Percentiles rank a stretch among this genome's conserved stretches.
phyloP scores from a whole-genome alignment of 2,888 invertebrate genomes.

The Drosophila mulleri region DNA sequence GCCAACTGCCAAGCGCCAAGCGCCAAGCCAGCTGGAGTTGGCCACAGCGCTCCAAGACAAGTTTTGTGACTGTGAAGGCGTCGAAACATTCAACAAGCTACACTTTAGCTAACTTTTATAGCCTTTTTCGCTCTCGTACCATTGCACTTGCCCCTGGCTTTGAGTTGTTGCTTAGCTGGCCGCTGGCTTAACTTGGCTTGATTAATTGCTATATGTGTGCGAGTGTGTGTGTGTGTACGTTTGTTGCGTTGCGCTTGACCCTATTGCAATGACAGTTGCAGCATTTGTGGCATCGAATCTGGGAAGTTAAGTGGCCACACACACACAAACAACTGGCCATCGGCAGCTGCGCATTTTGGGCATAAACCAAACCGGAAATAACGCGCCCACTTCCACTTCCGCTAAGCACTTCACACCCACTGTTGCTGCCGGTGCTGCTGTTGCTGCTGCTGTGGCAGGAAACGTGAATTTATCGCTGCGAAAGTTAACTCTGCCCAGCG shows the following conservation, averaged over 20 bases:
- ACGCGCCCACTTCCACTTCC: constrained; percentile 70
- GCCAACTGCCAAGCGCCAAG: constrained; percentile 34
- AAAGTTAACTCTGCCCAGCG: constrained; percentile 62
- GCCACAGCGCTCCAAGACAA: constrained; percentile 65
- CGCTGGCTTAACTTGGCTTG: constrained; percentile 61
- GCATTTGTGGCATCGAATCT: constrained; percentile 35
- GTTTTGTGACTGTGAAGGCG: constrained; percentile 60
- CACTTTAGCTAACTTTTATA: constrained; percentile 55
- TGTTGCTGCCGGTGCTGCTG: constrained; percentile 8
- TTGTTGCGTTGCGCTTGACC: constrained; percentile 66
- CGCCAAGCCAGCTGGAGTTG: constrained; percentile 31
- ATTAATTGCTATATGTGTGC: constrained; percentile 49
- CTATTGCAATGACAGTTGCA: constrained; percentile 52
- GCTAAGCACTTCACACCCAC: constrained; percentile 64
- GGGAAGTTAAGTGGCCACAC: constrained; percentile 31
- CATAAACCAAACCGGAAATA: constrained; percentile 59
- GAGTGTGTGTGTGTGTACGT: constrained; percentile 17
- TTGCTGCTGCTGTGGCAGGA: constrained; percentile 59
- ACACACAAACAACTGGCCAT: constrained; percentile 9
- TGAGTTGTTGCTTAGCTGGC: constrained; percentile 65
- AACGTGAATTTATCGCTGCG: constrained; percentile 74
- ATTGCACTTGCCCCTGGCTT: constrained; percentile 81
- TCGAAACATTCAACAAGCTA: constrained; percentile 37
- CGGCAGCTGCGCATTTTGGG: constrained; percentile 42
- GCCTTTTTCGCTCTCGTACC: constrained; percentile 44